phyloP scores from a whole-genome alignment of 2,888 invertebrate genomes.

The Conus canariensis region DNA sequence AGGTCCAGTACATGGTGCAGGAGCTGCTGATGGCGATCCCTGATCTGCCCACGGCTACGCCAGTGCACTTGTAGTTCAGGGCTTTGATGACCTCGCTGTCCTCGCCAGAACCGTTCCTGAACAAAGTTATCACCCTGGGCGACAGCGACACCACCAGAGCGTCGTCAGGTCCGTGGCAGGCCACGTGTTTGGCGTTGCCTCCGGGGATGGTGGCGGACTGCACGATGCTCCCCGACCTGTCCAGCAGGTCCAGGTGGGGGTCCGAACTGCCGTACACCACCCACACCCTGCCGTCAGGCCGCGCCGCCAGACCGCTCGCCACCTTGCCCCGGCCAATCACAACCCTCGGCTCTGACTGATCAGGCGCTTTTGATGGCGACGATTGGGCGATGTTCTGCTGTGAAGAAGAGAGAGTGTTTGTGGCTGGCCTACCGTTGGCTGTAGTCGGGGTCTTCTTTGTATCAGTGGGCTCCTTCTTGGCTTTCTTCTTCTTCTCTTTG shows the following conservation, averaged over 20 bases:
- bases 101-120: background rate
- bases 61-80: background rate
- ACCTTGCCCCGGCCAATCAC: background rate
- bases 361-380: no score
- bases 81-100: background rate
- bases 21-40: background rate
- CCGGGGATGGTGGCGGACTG: background rate
- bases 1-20: background rate
- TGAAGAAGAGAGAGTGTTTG: no score
- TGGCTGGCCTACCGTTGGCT: no score
- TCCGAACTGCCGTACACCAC: background rate
- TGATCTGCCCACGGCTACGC: background rate
- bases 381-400: no score
- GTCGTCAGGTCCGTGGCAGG: background rate
- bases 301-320: background rate
- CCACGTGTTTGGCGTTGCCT: background rate
- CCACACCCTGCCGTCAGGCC: background rate
- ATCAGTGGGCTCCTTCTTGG: no score
- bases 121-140: background rate
- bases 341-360: background rate
- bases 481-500: no score
- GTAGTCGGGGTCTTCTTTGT: no score
- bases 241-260: background rate
- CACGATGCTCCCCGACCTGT: background rate
- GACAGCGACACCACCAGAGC: background rate